Evolutionary conservation across 2,113 vertebrate genomes (phyloP).

Genomic region (Burhinus oedicnemus): DNA sequence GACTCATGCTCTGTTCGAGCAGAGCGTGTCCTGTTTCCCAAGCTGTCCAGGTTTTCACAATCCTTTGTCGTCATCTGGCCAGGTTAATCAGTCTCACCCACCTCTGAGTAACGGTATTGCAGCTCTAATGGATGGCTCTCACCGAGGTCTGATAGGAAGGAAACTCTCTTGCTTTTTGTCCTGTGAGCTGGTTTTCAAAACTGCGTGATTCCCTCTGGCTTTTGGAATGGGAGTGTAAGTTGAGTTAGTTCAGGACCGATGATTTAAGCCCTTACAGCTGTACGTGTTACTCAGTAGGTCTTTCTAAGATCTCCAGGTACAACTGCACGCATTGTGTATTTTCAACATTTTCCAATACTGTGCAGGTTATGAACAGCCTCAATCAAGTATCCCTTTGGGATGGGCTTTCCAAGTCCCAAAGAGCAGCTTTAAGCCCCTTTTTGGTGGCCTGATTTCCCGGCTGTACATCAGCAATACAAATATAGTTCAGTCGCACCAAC

Average conservation of each 20-base stretch:
- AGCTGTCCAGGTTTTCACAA: not conserved
- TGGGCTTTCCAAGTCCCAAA: not conserved
- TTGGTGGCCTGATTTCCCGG: not conserved
- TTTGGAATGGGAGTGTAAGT: not conserved
- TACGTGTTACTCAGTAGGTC: not conserved
- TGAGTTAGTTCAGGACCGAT: not conserved
- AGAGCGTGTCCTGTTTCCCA: not conserved
- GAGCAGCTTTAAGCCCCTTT: not conserved
- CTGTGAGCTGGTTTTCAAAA: not conserved
- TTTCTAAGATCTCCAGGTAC: not conserved
- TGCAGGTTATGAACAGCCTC: not conserved
- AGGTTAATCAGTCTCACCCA: not conserved
- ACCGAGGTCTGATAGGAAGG: not conserved
- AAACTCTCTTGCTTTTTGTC: not conserved
- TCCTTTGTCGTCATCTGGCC: not conserved
- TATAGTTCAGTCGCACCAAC: not conserved
- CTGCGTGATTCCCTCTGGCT: not conserved
- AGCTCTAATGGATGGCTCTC: not conserved
- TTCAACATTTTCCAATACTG: not conserved
- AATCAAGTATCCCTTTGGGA: not conserved
- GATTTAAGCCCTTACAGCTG: not conserved
- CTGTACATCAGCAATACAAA: not conserved
- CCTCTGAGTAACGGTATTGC: not conserved
- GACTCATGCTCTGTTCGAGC: not conserved
- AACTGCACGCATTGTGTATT: fast-evolving